Conservation (phyloP, 2,888 invertebrate genomes). For the Anagyrus pseudococci region DNA sequence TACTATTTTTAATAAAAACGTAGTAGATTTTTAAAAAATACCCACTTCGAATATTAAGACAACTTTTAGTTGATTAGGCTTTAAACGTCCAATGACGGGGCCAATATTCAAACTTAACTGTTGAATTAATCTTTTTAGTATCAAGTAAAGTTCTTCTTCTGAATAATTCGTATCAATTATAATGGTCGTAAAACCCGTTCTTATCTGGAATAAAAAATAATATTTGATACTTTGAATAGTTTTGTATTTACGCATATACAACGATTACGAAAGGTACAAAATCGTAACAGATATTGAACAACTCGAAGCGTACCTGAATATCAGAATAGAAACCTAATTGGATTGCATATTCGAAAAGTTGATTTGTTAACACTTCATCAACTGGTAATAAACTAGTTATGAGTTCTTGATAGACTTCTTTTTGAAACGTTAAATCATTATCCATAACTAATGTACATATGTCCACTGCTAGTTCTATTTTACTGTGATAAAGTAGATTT, state of each 20-base stretch:
- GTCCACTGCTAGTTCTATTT: conserved; percentile 36
- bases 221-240: conserved; percentile 4
- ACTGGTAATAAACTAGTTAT: conserved; percentile 41
- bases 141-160: conserved; percentile 51
- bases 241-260: background rate
- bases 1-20: conserved; percentile 1
- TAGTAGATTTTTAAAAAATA: conserved; percentile 3
- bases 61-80: conserved; percentile 33
- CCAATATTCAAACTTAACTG: conserved; percentile 44
- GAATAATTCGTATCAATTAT: conserved; percentile 46
- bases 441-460: conserved; percentile 42
- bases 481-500: conserved; percentile 29
- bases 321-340: conserved; percentile 46
- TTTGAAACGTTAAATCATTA: conserved; percentile 41
- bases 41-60: conserved; percentile 45
- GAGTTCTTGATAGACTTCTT: conserved; percentile 42
- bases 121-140: conserved; percentile 42
- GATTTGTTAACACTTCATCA: conserved; percentile 44
- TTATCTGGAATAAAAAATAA: conserved; percentile 31
- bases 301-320: conserved; percentile 48
- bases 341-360: conserved; percentile 46
- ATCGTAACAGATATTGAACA: too few relatives aligned
- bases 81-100: conserved; percentile 40
- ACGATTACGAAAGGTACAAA: too few relatives aligned
- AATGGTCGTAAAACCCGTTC: conserved; percentile 34